These are phyloP conservation scores for Gallinago media DNA, from an alignment of 2,113 vertebrate species.

Conservation along the genomic window DNA sequence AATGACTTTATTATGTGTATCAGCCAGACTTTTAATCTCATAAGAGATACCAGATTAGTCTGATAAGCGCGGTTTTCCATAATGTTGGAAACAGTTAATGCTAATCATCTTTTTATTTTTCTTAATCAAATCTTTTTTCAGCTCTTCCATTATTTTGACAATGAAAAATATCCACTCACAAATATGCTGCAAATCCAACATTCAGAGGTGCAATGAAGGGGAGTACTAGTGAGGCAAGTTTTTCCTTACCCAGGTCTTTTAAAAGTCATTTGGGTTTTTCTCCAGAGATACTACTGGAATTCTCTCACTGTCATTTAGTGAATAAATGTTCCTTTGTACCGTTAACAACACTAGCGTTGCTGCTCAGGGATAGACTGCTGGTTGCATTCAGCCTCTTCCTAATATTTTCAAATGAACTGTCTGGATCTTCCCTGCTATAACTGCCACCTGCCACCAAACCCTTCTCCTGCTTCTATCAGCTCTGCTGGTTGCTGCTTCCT, in stretches of 20 bases:
- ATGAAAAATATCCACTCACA: not conserved
- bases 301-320: not conserved
- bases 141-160: not conserved
- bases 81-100: not conserved
- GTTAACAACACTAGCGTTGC: not conserved
- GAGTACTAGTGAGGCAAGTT: not conserved
- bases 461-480: not conserved
- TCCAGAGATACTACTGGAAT: not conserved
- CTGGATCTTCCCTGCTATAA: not conserved
- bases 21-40: not conserved
- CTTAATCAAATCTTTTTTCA: not conserved
- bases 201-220: not conserved
- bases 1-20: not conserved
- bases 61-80: not conserved
- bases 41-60: not conserved
- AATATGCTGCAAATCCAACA: not conserved
- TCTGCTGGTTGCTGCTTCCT: not conserved
- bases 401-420: not conserved
- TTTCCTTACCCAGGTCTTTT: not conserved
- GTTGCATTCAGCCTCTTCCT: not conserved
- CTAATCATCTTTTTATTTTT: not conserved
- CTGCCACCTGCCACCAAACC: not conserved
- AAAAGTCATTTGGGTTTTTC: not conserved
- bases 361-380: not conserved
- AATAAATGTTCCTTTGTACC: not conserved